phyloP scores from a whole-genome alignment of 2,888 invertebrate species.

The Heliconius cydno region DNA sequence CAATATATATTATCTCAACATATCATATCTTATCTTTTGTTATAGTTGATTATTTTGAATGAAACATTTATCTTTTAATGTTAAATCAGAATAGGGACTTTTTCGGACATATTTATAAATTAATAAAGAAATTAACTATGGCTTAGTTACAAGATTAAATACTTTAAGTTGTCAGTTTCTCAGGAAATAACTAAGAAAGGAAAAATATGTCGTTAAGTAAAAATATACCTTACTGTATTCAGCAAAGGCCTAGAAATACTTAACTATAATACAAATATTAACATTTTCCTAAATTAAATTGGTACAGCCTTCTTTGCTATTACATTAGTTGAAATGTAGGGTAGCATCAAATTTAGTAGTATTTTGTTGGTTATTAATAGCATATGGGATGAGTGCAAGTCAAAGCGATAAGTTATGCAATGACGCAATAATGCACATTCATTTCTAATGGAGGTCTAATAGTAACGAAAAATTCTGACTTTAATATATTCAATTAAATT shows the following conservation, averaged over 20 bases:
- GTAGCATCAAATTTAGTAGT: not conserved
- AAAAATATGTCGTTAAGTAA: too few species aligned
- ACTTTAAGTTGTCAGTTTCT: too few species aligned
- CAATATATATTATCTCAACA: constrained; percentile 43
- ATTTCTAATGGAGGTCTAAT: not conserved
- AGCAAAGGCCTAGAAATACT: not conserved
- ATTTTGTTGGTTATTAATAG: not conserved
- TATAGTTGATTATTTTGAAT: constrained; percentile 68
- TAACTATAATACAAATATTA: not conserved
- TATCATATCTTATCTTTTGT: constrained; percentile 60
- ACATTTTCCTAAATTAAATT: not conserved
- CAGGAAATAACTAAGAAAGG: too few species aligned
- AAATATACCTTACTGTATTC: not conserved
- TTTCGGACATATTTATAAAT: constrained; percentile 4
- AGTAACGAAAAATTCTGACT: not conserved
- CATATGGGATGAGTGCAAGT: not conserved
- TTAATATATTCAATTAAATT: constrained; percentile 6
- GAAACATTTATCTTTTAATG: constrained; percentile 53
- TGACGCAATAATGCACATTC: constrained; percentile 9
- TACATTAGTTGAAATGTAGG: not conserved
- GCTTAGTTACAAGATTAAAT: too few species aligned
- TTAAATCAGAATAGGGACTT: constrained; percentile 18
- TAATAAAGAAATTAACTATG: not conserved
- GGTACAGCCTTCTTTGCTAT: not conserved
- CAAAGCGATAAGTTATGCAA: not conserved